Base-by-base conservation (phyloP, 2,888 invertebrate genomes). In the Ditylenchus weischeri region DNA sequence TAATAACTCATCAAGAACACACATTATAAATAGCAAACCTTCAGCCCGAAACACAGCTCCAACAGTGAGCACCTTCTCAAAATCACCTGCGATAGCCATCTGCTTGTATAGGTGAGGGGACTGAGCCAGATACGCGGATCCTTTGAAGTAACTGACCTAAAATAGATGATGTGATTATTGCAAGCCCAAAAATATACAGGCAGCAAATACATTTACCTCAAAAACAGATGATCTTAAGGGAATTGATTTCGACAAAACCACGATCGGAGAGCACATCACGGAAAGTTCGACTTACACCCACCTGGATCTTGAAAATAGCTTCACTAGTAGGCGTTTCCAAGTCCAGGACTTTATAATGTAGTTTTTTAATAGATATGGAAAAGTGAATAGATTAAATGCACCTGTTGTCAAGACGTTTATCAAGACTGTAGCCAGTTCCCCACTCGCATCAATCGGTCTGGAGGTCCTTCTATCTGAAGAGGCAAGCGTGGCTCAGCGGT, bases 41-140 rank as follows among this genome's bases (percentile, higher is more conserved):
- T n/a, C n/a, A n/a, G n/a, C n/a, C n/a, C n/a, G 88, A 85, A 99
- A 99, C 65, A 99, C 95, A 76, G 83, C 74, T 21, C 86, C 86
- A 35, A 86, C 82, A 4, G 86, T 86, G 79, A 83, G 86, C 19
- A 83, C 83, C 89, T 91, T 77, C 75, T 94, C 94, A 83, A 99
- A 96, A 85, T 98, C 98, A 11, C 91, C 92, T 0, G 95, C 93
- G 73, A 99, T 95, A 0, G 96, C 95, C 98, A 99, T 98, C 88
- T 99, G 98, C 84, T 99, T 98, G 86, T 98, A 99, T 0, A 98
- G 88, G 84, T 98, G 98, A 0, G 98, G 98, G 70, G 95, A 95
- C 85, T 99, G 98, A 0, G 98, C 98, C 75, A 98, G 87, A 84
- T 92, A 99, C 0, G 98, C 98, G 0, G 90, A 90, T 64, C 87